Evolutionary conservation across 2,797 vertebrate genomes (phyloP), one percentile per base, ranked within the genome.

Genomic region (Sus cebifrons): DNA sequence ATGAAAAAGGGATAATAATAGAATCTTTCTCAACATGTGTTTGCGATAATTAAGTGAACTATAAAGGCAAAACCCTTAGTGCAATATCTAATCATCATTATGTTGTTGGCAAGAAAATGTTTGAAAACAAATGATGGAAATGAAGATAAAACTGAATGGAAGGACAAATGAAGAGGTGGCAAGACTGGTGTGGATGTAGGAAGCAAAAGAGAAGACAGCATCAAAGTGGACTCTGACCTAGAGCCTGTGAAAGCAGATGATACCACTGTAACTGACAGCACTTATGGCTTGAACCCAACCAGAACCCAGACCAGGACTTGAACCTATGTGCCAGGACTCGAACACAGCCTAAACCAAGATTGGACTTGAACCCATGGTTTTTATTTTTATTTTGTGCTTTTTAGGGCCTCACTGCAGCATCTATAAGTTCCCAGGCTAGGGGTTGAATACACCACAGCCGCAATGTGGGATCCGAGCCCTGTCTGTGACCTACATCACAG

Each of bases 11-110:
- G 52, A 75, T 71, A 65, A 52, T 68, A 67, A 64, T 27, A 78
- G 29, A n/a, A 83, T 71, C 9, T 89, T 83, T 78, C 62, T 78
- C 65, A 75, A 83, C 32, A 79, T 64, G 44, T 64, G 83, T 86
- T 78, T 52, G 21, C 86, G 93, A 83, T 54, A 84, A 67, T 82
- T 36, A 89, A n/a, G 44, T 92, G 32, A 86, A 60, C 62, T 79
- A 75, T 20, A 86, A 75, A 75, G 64, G 25, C 16, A 91, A 95
- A 89, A 85, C 25, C 58, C 32, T 54, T 83, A 74, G 25, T 29
- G 62, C 12, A 79, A 60, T 82, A 8, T 8, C 29, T 86, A 12
- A 86, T 29, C 52, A 64, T 73, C 68, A 83, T 58, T 85, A 92
- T 29, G 36, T 56, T 60, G 2, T 75, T 91, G 75, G 29, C 77